Percentiles rank a stretch among this genome's conserved stretches.
Evolutionary conservation across 2,888 invertebrate genomes (phyloP).

Genomic region (Plebejus melissa): DNA sequence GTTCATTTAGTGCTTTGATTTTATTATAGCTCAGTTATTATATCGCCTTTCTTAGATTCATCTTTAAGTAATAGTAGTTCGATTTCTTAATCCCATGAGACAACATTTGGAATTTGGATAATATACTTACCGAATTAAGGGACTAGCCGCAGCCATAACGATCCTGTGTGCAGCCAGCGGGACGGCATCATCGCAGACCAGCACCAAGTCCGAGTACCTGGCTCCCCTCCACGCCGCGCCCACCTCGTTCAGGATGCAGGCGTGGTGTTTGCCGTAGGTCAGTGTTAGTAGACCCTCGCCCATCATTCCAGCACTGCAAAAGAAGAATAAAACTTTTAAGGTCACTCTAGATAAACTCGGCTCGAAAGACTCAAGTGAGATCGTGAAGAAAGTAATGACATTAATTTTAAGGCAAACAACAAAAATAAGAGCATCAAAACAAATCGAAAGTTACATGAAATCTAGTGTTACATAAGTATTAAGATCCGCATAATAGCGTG

Average conservation of each 20-base stretch:
- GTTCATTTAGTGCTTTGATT: neutral
- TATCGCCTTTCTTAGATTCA: neutral
- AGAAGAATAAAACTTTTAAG: slow-evolving; percentile 34
- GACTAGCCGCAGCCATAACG: slow-evolving; percentile 92
- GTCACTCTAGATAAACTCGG: neutral
- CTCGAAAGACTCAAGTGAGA: neutral
- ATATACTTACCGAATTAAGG: slow-evolving; percentile 83
- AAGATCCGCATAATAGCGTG: slow-evolving; percentile 37
- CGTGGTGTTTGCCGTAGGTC: slow-evolving; percentile 96
- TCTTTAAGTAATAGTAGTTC: neutral
- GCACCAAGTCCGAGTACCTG: slow-evolving; percentile 91
- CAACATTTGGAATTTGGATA: neutral
- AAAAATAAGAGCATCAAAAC: slow-evolving; percentile 9
- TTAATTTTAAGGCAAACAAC: slow-evolving; percentile 24
- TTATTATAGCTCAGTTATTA: neutral
- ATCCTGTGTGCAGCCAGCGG: slow-evolving; percentile 90
- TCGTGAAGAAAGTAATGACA: neutral
- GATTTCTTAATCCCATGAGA: neutral
- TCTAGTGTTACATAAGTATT: slow-evolving; percentile 32
- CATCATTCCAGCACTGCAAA: slow-evolving; percentile 78
- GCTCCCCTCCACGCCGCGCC: slow-evolving; percentile 92
- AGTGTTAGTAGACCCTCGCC: slow-evolving; percentile 90
- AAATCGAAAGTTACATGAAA: slow-evolving; percentile 30
- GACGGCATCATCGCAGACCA: slow-evolving; percentile 91
- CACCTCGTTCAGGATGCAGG: slow-evolving; percentile 94